These are phyloP conservation scores for Caradrina kadenii DNA, from an alignment of 2,888 invertebrate species.

Conservation along the genomic window DNA sequence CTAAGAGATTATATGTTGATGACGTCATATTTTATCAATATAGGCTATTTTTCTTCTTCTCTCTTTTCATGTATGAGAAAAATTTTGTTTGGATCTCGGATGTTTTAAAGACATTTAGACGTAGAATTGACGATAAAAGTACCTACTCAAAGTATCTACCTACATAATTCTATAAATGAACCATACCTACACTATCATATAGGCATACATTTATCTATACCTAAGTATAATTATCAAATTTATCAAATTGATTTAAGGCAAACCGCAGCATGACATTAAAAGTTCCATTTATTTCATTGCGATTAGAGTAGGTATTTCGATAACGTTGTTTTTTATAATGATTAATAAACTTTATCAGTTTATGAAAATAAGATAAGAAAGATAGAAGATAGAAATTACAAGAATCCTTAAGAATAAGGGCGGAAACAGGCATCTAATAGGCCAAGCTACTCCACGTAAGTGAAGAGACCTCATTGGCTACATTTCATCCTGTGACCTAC, in stretches of 20 bases:
- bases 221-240: not conserved
- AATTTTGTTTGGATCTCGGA: no score
- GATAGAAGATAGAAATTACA: not conserved
- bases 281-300: not conserved
- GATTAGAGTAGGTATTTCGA: conserved; percentile 24
- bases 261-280: not conserved
- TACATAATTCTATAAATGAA: not conserved
- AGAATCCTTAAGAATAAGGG: not conserved
- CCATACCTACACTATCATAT: not conserved
- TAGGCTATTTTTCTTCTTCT: no score
- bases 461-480: no score
- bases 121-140: no score
- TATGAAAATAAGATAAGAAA: conserved; percentile 24
- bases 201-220: not conserved
- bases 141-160: no score
- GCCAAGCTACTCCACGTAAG: no score
- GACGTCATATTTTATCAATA: conserved; percentile 10
- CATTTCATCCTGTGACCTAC: no score
- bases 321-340: conserved; percentile 22
- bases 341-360: conserved; percentile 29
- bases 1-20: not conserved
- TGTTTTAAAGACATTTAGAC: no score
- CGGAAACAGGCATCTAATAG: no score
- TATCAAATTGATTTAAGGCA: not conserved
- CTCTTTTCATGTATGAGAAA: no score